Evolutionary conservation across 2,888 invertebrate species (phyloP), one percentile per base, ranked within the genome.

Genomic region (Protodeltote pygarga): DNA sequence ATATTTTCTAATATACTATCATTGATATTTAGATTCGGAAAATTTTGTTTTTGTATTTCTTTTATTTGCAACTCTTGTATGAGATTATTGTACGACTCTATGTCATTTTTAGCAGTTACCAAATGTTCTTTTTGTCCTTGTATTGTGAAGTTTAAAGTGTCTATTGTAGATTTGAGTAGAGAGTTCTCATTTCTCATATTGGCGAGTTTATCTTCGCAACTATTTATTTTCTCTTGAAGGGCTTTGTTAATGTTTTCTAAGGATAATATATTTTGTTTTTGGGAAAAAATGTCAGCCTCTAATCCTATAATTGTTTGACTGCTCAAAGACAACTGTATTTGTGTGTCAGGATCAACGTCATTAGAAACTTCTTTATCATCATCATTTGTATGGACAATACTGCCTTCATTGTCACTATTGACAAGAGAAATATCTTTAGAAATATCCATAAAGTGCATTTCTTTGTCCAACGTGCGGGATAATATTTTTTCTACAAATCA

Each of bases 11-110:
- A 55, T 19, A 75, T 45, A 29, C 46, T 65, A 15, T 87, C 83
- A 48, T 60, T 72, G 14, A 85, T 65, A 40, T 66, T 62, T 5
- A 76, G 27, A 38, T 65, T 69, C 1, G 63, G 45, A 19, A 68
- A 25, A 19, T 51, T 68, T 34, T 82, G 81, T 65, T 80, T 82
- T 11, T 75, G 55, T 1, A 58, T 64, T 15, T 89, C 48, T 65
- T 85, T 78, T 6, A 71, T 73, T 71, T 89, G 83, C 17, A 91
- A 61, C 55, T 87, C 85, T 57, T 85, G 74, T 33, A 90, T 84
- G 0, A 80, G 33, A 42, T 57, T 70, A 46, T 79, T 84, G 49
- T 85, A 87, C 0, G 87, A 85, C 28, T 79, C 66, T 20, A 85
- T 81, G 45, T 90, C 85, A 16, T 66, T 73, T 14, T 76, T 75